phyloP scores from a whole-genome alignment of 1,140 invertebrate species.

The Matsumurasca onukii region DNA sequence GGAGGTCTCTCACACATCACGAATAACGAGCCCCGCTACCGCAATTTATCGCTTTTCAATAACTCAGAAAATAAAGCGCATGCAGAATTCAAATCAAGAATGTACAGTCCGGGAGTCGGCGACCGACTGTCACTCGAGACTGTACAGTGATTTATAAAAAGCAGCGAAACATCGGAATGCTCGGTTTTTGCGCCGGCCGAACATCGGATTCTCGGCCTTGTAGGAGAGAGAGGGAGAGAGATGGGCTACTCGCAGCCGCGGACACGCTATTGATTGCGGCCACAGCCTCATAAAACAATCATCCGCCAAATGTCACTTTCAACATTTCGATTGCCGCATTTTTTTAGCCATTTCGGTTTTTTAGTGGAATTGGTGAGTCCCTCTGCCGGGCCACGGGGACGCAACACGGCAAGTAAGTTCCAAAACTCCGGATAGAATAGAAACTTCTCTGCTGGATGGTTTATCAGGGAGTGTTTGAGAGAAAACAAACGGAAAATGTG shows the following conservation, averaged over 20 bases:
- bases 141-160: slow-evolving; percentile 26
- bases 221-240: neutral
- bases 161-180: slow-evolving; percentile 26
- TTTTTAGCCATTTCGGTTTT: no score
- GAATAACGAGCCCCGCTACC: slow-evolving; percentile 2
- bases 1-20: no score
- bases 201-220: slow-evolving; percentile 23
- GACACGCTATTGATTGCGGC: neutral
- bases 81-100: slow-evolving; percentile 23
- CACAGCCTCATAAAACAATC: slow-evolving; percentile 13
- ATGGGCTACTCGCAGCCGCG: no score
- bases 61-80: slow-evolving; percentile 23
- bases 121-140: slow-evolving; percentile 3
- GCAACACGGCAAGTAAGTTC: no score
- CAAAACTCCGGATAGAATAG: no score
- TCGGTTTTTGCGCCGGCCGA: slow-evolving; percentile 20
- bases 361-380: no score
- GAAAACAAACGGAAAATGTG: no score
- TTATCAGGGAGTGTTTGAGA: no score
- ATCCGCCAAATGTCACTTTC: no score
- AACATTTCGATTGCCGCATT: no score
- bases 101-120: slow-evolving; percentile 7
- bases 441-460: no score
- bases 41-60: slow-evolving; percentile 27
- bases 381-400: no score